phyloP scores from a whole-genome alignment of 2,888 invertebrate species.

The Eristalinus sepulchralis region DNA sequence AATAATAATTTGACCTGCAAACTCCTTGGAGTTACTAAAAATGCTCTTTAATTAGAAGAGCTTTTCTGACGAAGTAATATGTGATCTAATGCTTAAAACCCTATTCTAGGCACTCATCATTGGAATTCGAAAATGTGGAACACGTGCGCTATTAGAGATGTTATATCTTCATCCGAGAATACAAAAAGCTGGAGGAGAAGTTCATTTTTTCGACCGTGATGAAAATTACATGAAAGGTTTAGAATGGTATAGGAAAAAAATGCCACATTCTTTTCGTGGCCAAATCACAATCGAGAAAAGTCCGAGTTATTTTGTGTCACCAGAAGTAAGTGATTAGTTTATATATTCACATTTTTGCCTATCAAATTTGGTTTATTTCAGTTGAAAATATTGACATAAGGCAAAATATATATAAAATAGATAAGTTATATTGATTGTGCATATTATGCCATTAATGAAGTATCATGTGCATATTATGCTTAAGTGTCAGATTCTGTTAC shows the following conservation, averaged over 20 bases:
- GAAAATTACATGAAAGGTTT: conserved; percentile 95
- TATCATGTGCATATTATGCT: too few species aligned
- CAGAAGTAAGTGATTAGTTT: conserved; percentile 86
- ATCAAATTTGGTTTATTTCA: too few species aligned
- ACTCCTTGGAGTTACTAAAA: too few species aligned
- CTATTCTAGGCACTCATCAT: conserved; percentile 90
- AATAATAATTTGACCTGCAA: too few species aligned
- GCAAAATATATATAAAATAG: too few species aligned
- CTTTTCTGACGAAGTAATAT: too few species aligned
- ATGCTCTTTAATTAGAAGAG: too few species aligned
- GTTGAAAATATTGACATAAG: too few species aligned
- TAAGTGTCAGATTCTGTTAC: too few species aligned
- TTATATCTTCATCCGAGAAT: conserved; percentile 95
- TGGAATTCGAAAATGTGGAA: conserved; percentile 98
- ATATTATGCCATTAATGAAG: too few species aligned
- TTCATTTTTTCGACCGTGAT: conserved; percentile 98
- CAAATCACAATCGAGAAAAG: conserved; percentile 99
- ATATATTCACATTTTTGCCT: background rate
- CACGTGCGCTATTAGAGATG: conserved; percentile 97
- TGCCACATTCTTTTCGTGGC: conserved; percentile 95
- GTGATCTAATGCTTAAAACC: background rate
- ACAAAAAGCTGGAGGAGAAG: conserved; percentile 95
- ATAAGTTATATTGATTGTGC: too few species aligned
- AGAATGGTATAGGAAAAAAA: conserved; percentile 97
- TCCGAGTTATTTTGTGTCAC: conserved; percentile 98